Conservation (phyloP, 2,888 invertebrate genomes). For the Tetanocera ferruginea region DNA sequence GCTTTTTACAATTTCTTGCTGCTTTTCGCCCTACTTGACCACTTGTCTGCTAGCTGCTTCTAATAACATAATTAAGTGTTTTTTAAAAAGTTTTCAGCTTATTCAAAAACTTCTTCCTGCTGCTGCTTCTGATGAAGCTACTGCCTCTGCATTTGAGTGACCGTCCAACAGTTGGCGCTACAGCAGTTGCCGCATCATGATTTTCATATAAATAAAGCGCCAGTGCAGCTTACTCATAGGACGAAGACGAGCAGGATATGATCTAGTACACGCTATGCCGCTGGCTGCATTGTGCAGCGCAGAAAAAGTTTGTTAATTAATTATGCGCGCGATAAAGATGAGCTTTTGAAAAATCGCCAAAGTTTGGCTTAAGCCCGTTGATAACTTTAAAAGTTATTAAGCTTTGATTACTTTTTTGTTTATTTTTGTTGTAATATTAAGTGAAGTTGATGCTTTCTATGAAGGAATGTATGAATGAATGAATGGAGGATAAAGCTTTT, state of each 20-base stretch:
- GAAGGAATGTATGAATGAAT: no score
- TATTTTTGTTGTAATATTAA: neutral
- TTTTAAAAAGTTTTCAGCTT: constrained; percentile 17
- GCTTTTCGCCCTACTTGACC: neutral
- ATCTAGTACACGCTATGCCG: neutral
- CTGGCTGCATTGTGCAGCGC: neutral
- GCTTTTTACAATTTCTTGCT: neutral
- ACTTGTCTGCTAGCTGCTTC: neutral
- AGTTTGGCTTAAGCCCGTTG: constrained; percentile 4
- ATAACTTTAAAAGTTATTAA: neutral
- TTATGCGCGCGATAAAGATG: constrained; percentile 26
- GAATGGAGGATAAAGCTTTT: no score
- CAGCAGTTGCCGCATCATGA: neutral
- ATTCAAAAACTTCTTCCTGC: neutral
- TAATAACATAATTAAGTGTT: constrained; percentile 23
- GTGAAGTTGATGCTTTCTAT: no score
- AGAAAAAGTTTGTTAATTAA: constrained; percentile 35
- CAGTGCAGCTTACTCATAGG: no score
- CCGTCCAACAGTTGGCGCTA: constrained; percentile 7
- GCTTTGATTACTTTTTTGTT: constrained; percentile 3
- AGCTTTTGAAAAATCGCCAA: constrained; percentile 11
- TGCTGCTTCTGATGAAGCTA: neutral
- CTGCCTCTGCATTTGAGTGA: neutral
- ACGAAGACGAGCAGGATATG: no score
- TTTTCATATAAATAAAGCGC: neutral